A percentile compares a stretch with the other conserved stretches of the same genome.
These are phyloP conservation scores for Rousettus leschenaultii DNA, from an alignment of 2,113 vertebrate species.

Conservation along the genomic window DNA sequence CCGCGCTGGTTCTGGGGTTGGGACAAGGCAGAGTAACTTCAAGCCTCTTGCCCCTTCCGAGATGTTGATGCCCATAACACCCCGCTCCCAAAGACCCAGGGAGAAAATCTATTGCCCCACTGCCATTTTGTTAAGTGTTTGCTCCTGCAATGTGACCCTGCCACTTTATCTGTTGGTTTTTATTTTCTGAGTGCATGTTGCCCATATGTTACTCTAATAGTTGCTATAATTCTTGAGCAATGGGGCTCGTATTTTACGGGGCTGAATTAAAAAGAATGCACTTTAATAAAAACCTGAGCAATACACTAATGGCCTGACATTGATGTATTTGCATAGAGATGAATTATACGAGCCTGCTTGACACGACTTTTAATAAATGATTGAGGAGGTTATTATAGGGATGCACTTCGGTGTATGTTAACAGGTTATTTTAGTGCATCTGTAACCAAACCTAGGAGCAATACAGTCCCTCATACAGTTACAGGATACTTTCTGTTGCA, in stretches of 20 bases:
- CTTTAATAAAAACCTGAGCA: conserved; percentile 93
- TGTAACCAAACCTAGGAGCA: conserved; percentile 83
- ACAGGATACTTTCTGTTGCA: conserved; percentile 71
- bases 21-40: background rate
- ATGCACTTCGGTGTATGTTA: conserved; percentile 85
- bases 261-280: conserved; percentile 91
- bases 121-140: conserved; percentile 95
- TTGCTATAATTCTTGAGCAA: conserved; percentile 96
- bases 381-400: conserved; percentile 93
- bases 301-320: conserved; percentile 94
- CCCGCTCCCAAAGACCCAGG: conserved; percentile 62
- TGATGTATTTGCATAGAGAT: conserved; percentile 97
- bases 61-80: conserved; percentile 27
- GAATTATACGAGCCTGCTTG: conserved; percentile 89
- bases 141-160: conserved; percentile 90
- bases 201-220: conserved; percentile 96
- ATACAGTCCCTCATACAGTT: conserved; percentile 78
- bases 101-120: conserved; percentile 88
- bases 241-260: conserved; percentile 92
- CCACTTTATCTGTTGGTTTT: conserved; percentile 96
- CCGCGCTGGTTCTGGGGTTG: background rate
- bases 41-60: background rate
- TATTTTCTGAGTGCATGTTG: conserved; percentile 95
- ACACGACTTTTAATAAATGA: conserved; percentile 98
- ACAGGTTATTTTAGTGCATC: conserved; percentile 72